These are phyloP conservation scores for Brachyhypopomus occidentalis DNA, from an alignment of 2,113 vertebrate genomes.

Conservation along the genomic window DNA sequence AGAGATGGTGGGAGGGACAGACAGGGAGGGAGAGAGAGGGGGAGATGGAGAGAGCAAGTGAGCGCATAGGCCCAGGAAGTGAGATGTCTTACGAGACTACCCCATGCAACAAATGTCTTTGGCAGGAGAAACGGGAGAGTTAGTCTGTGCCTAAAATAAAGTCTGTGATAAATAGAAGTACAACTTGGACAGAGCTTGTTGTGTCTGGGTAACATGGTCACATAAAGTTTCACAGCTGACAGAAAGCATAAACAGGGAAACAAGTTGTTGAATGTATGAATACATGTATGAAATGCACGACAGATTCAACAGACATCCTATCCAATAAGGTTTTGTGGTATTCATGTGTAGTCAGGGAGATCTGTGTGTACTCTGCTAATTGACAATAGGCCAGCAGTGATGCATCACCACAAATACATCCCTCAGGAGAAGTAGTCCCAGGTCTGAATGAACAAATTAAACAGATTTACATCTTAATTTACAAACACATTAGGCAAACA, in stretches of 20 bases:
- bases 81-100: neutral
- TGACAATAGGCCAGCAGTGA: too few relatives aligned
- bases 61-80: neutral
- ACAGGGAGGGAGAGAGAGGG: constrained; percentile 18
- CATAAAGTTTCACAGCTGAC: neutral
- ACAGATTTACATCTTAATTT: too few relatives aligned
- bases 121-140: neutral
- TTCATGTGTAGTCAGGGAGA: too few relatives aligned
- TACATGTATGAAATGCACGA: too few relatives aligned
- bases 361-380: too few relatives aligned
- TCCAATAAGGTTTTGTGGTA: too few relatives aligned
- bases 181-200: neutral
- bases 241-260: neutral
- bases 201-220: neutral
- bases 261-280: neutral
- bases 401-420: too few relatives aligned
- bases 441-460: too few relatives aligned
- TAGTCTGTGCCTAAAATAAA: constrained; percentile 18
- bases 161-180: neutral
- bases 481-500: too few relatives aligned
- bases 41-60: neutral
- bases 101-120: neutral
- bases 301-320: too few relatives aligned
- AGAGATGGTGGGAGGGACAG: neutral
- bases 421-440: too few relatives aligned